Evolutionary conservation across 2,797 vertebrate genomes (phyloP).

Genomic region (Argyrosomus regius): DNA sequence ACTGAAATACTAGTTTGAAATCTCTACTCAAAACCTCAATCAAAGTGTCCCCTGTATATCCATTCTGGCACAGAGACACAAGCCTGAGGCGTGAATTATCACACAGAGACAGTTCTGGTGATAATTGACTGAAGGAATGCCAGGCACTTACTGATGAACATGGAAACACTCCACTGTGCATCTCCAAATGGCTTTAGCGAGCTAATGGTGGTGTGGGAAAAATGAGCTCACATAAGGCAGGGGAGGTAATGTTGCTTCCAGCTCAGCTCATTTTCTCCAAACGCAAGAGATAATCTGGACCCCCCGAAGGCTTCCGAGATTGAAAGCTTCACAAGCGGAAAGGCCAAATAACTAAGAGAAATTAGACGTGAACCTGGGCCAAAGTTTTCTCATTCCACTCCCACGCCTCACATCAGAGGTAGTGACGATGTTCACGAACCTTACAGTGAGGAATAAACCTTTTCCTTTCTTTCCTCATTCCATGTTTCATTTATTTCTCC

Average conservation of each 20-base stretch:
- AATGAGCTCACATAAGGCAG: slow-evolving; percentile 75
- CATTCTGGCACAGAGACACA: slow-evolving; percentile 49
- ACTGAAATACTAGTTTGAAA: slow-evolving; percentile 45
- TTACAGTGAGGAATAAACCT: slow-evolving; percentile 30
- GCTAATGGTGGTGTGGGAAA: slow-evolving; percentile 74
- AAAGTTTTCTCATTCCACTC: slow-evolving; percentile 70
- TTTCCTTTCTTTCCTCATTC: neutral
- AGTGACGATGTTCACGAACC: slow-evolving; percentile 6
- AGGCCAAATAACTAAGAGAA: slow-evolving; percentile 79
- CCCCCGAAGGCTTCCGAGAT: slow-evolving; percentile 76
- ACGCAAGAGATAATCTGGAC: slow-evolving; percentile 81
- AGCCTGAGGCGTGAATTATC: slow-evolving; percentile 68
- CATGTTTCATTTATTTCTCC: neutral
- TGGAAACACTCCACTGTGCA: slow-evolving; percentile 75
- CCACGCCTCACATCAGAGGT: slow-evolving; percentile 41
- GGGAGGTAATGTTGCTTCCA: slow-evolving; percentile 80
- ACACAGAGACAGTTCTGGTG: slow-evolving; percentile 71
- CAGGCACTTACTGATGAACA: slow-evolving; percentile 79
- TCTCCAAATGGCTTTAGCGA: slow-evolving; percentile 78
- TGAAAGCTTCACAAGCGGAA: slow-evolving; percentile 74
- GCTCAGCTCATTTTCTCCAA: slow-evolving; percentile 80
- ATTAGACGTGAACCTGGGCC: slow-evolving; percentile 74
- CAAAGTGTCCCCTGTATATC: slow-evolving; percentile 58
- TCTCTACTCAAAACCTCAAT: slow-evolving; percentile 50
- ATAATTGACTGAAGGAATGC: slow-evolving; percentile 81